These are phyloP conservation scores for Molanna angustata DNA, from an alignment of 2,888 invertebrate species.

Conservation along the genomic window DNA sequence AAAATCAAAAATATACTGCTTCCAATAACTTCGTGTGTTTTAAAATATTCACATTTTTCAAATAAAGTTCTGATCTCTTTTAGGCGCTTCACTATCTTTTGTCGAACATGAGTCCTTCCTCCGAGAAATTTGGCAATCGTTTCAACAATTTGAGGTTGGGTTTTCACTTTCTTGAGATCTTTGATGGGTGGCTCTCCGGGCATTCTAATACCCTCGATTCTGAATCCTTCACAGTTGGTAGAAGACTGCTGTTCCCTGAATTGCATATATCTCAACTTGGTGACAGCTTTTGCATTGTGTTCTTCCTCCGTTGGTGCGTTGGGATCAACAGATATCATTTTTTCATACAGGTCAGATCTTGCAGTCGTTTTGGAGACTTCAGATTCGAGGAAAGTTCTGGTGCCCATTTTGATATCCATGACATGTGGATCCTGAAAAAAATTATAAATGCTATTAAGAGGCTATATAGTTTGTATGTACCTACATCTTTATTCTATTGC, in stretches of 20 bases:
- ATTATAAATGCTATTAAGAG: too few species aligned
- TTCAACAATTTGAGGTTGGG: conserved; percentile 67
- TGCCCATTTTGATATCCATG: conserved; percentile 98
- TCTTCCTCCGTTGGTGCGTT: conserved; percentile 83
- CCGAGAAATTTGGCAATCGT: conserved; percentile 75
- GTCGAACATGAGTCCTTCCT: conserved; percentile 61
- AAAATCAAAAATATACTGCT: conserved; percentile 93
- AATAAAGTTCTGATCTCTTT: conserved; percentile 74
- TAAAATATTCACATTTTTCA: conserved; percentile 82
- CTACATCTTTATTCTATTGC: too few species aligned
- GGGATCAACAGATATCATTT: conserved; percentile 92
- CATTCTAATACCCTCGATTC: conserved; percentile 93
- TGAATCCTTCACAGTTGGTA: conserved; percentile 88
- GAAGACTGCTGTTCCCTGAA: conserved; percentile 93
- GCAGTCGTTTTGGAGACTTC: conserved; percentile 88
- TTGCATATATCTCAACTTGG: conserved; percentile 95
- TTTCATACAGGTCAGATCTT: conserved; percentile 86
- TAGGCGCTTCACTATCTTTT: conserved; percentile 69
- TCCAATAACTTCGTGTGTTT: conserved; percentile 87
- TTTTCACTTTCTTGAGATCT: conserved; percentile 84
- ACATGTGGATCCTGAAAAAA: conserved; percentile 75
- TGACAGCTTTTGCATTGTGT: conserved; percentile 77
- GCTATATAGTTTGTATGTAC: too few species aligned
- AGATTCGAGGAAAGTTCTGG: conserved; percentile 90
- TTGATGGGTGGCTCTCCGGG: conserved; percentile 79